Evolutionary conservation across 1,140 invertebrate genomes (phyloP).

Genomic region (Oppia nitens): DNA sequence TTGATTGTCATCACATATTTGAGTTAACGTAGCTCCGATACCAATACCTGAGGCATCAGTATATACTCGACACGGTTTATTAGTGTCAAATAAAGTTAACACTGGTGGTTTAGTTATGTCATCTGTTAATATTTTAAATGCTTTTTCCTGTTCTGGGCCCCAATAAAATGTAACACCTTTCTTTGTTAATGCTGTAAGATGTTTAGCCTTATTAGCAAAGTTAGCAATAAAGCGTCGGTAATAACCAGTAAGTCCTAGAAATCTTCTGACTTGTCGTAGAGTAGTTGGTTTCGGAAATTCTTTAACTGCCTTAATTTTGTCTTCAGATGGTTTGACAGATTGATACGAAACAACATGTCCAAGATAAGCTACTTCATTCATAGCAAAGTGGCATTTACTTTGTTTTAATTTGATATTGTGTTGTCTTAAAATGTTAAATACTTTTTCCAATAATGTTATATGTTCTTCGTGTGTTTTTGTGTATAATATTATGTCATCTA

Average conservation of each 20-base stretch:
- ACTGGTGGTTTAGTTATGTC: constrained; percentile 16
- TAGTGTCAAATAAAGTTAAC: constrained; percentile 6
- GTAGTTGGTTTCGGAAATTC: no score
- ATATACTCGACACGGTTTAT: constrained; percentile 4
- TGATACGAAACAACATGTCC: constrained; percentile 16
- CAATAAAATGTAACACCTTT: constrained; percentile 18
- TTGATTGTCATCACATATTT: no score
- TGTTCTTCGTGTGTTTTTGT: constrained; percentile 16
- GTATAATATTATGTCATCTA: constrained; percentile 17
- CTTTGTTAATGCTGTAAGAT: constrained; percentile 19
- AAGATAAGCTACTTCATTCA: constrained; percentile 15
- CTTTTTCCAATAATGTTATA: neutral
- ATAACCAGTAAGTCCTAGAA: no score
- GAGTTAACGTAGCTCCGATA: no score
- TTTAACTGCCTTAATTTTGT: no score
- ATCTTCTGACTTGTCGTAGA: constrained; percentile 20
- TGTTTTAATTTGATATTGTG: constrained; percentile 20
- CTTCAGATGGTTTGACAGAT: constrained; percentile 7
- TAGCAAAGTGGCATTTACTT: constrained; percentile 18
- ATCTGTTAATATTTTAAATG: no score
- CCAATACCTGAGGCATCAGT: no score
- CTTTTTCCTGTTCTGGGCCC: constrained; percentile 12
- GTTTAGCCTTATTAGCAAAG: constrained; percentile 24
- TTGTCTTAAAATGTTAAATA: constrained; percentile 6
- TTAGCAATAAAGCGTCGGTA: constrained; percentile 33